Base-by-base conservation (phyloP, 30 jellyfish, hydroid and myxozoan genomes). In the Hydractinia echinata region DNA sequence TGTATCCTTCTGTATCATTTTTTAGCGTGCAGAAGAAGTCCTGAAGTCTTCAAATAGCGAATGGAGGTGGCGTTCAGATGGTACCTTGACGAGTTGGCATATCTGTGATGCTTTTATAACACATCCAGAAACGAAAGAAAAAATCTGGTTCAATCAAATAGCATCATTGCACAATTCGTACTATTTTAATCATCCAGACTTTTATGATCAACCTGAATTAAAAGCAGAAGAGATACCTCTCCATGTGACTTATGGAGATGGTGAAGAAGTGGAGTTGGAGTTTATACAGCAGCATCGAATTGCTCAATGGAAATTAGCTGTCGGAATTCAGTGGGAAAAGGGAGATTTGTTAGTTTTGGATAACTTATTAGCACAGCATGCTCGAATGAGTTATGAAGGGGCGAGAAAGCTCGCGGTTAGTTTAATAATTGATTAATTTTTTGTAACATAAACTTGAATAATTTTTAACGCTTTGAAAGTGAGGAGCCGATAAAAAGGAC, bases 241-340 rank as follows among this genome's bases (percentile, higher is more conserved):
- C 19, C 97, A 89, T 81, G 56, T 81, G 55, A 84, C 95, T 5
- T 89, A 89, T 54, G 97, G 97, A 20, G 92, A 89, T 61, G 97
- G 97, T 15, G 97, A 89, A 66, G 97, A 89, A 76, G 55, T 89
- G 10, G 95, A 89, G 76, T 92, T 92, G 13, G 97, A 89, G 55
- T 79, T 79, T 50, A 11, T 89, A 50, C 97, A 81, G 79, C 95
- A 84, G 55, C 79, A 80, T 55, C 76, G 97, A 62, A 90, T 84
- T 51, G 97, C 92, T 0, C 88, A 86, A 0, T 84, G 95, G 97
- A 81, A 76, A 16, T 61, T 83, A 55, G 94, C 97, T 49, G 92
- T 89, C 3, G 97, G 95, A 6, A 76, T 89, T 49, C 97, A 88
- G 10, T 89, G 95, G 97, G 54, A 79, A 16, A 73, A 85, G 18